These are phyloP conservation scores for Heliothis peltigera DNA, from an alignment of 2,888 invertebrate genomes.

Conservation along the genomic window DNA sequence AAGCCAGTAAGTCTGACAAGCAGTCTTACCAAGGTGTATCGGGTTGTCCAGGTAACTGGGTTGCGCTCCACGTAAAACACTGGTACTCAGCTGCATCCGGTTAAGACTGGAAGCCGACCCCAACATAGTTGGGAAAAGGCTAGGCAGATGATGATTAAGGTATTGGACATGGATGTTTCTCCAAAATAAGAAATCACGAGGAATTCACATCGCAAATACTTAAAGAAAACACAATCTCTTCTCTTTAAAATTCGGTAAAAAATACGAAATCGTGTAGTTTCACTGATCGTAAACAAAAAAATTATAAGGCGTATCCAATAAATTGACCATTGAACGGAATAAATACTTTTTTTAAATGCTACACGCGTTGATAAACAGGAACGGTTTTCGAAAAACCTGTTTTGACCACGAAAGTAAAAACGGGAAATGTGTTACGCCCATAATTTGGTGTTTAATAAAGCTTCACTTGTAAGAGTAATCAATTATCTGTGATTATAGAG, in stretches of 20 bases:
- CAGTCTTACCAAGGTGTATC: too few species aligned
- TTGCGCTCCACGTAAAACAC: too few species aligned
- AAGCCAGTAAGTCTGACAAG: too few species aligned
- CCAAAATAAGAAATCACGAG: not conserved
- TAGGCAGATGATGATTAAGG: too few species aligned
- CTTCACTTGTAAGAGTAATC: not conserved
- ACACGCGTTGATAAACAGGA: not conserved
- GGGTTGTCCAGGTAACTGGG: too few species aligned
- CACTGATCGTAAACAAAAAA: constrained; percentile 33
- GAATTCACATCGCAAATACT: not conserved
- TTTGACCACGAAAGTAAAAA: constrained; percentile 37
- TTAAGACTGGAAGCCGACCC: too few species aligned
- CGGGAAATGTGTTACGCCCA: constrained; percentile 12
- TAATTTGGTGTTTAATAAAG: not conserved
- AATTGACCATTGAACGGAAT: constrained; percentile 28
- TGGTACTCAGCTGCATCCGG: too few species aligned
- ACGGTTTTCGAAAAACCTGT: constrained; percentile 47
- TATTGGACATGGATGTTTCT: too few species aligned
- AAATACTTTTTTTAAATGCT: not conserved
- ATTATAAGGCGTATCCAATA: constrained; percentile 10
- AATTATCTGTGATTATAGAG: not conserved
- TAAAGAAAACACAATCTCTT: too few species aligned
- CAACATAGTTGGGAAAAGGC: too few species aligned
- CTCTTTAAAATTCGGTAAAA: constrained; percentile 2
- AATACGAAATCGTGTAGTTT: constrained; percentile 18